phyloP scores from a whole-genome alignment of 2,797 vertebrate species.

The Molossus alvarezi region DNA sequence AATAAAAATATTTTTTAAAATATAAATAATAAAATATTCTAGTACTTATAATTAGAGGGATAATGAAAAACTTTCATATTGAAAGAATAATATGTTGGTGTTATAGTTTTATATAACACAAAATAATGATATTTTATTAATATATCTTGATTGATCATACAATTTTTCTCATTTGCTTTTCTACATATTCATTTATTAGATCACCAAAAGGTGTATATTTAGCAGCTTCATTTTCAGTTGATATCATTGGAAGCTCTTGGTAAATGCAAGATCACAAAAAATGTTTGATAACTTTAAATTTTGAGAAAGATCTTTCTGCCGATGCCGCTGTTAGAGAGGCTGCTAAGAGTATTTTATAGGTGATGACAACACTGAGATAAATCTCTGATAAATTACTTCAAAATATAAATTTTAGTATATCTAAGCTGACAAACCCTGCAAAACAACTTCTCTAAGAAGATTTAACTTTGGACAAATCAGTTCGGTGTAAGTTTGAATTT shows the following conservation, averaged over 20 bases:
- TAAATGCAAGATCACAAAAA: conserved; percentile 31
- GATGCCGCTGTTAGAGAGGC: not conserved
- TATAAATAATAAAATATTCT: not conserved
- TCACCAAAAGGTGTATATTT: conserved; percentile 45
- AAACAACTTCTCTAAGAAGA: conserved; percentile 43
- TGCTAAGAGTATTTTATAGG: conserved; percentile 27
- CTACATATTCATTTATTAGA: conserved; percentile 10
- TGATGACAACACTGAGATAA: not conserved
- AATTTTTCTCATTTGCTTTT: conserved; percentile 37
- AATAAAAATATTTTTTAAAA: too few relatives aligned
- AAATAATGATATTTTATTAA: conserved; percentile 15
- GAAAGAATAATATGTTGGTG: conserved; percentile 11
- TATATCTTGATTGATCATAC: not conserved
- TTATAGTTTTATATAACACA: conserved; percentile 46
- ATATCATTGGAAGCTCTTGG: not conserved
- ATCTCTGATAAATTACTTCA: conserved; percentile 49
- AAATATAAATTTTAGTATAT: conserved; percentile 34
- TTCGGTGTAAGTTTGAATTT: conserved; percentile 46
- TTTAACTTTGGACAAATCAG: not conserved
- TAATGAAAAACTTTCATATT: conserved; percentile 37
- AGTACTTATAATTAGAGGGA: conserved; percentile 7
- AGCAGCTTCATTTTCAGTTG: conserved; percentile 42
- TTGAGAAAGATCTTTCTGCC: conserved; percentile 16
- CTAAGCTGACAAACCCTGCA: conserved; percentile 45
- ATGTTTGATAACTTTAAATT: conserved; percentile 43